Evolutionary conservation across 2,888 invertebrate genomes (phyloP).

Genomic region (Cosmorhoe ocellata): DNA sequence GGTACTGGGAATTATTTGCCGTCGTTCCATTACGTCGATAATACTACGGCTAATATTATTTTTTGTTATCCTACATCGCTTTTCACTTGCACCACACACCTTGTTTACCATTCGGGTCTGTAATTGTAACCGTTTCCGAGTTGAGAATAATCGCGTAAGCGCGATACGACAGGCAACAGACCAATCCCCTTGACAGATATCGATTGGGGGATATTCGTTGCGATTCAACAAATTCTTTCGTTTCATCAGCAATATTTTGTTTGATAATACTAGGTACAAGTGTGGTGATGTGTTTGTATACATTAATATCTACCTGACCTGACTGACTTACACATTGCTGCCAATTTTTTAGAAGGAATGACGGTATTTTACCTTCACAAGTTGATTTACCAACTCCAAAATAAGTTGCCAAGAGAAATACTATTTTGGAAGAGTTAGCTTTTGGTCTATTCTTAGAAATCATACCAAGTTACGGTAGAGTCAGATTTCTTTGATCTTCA

Average conservation of each 20-base stretch:
- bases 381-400: conserved; percentile 5
- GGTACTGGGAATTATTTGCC: too few species aligned
- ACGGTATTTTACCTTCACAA: conserved; percentile 2
- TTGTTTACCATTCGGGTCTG: conserved; percentile 60
- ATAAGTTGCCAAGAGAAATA: conserved; percentile 11
- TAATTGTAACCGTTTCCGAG: conserved; percentile 74
- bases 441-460: conserved; percentile 17
- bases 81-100: conserved; percentile 47
- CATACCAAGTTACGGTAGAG: conserved; percentile 1
- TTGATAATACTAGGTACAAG: neutral
- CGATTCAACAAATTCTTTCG: conserved; percentile 3
- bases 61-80: conserved; percentile 5
- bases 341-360: conserved; percentile 9
- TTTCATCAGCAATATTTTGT: too few species aligned
- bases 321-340: neutral
- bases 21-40: too few species aligned
- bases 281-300: neutral
- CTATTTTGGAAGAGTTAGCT: conserved; percentile 11
- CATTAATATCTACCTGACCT: neutral
- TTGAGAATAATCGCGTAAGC: conserved; percentile 64
- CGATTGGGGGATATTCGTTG: conserved; percentile 2
- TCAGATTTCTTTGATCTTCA: conserved; percentile 15
- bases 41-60: too few species aligned
- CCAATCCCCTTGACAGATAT: conserved; percentile 40
- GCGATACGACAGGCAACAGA: conserved; percentile 68